Evolutionary conservation across 2,888 invertebrate species (phyloP).

Genomic region (Latheticus oryzae): DNA sequence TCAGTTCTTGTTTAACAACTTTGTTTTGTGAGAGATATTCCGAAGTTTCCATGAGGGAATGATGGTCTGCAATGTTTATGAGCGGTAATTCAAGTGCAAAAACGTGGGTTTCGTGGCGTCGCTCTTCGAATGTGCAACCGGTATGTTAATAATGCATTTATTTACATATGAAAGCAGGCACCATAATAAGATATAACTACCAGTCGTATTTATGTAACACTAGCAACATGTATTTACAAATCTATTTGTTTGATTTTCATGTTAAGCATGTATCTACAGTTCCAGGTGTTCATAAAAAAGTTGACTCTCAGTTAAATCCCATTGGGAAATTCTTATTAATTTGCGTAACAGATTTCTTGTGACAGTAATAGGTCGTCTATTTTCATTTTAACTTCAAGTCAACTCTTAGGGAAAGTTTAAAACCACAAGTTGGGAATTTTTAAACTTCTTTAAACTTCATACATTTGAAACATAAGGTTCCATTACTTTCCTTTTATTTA

Average conservation of each 20-base stretch:
- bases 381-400: slow-evolving; percentile 41
- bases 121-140: slow-evolving; percentile 40
- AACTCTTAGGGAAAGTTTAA: slow-evolving; percentile 45
- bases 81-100: slow-evolving; percentile 47
- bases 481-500: slow-evolving; percentile 49
- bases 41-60: slow-evolving; percentile 22
- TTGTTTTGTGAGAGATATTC: slow-evolving; percentile 26
- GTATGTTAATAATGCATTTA: slow-evolving; percentile 53
- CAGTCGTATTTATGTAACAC: slow-evolving; percentile 38
- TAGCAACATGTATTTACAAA: slow-evolving; percentile 32
- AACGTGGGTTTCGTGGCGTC: too few species aligned
- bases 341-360: slow-evolving; percentile 7
- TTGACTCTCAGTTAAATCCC: not conserved
- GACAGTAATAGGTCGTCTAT: slow-evolving; percentile 44
- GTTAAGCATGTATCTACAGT: slow-evolving; percentile 11
- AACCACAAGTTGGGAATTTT: slow-evolving; percentile 50
- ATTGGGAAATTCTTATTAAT: slow-evolving; percentile 15
- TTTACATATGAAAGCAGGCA: slow-evolving; percentile 56
- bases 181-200: slow-evolving; percentile 44
- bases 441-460: slow-evolving; percentile 52
- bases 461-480: slow-evolving; percentile 54
- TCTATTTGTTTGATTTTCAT: slow-evolving; percentile 13
- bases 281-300: slow-evolving; percentile 4
- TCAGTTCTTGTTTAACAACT: slow-evolving; percentile 30
- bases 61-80: slow-evolving; percentile 42